Evolutionary conservation across 2,888 invertebrate genomes (phyloP).

Genomic region (Philereme vetulata): DNA sequence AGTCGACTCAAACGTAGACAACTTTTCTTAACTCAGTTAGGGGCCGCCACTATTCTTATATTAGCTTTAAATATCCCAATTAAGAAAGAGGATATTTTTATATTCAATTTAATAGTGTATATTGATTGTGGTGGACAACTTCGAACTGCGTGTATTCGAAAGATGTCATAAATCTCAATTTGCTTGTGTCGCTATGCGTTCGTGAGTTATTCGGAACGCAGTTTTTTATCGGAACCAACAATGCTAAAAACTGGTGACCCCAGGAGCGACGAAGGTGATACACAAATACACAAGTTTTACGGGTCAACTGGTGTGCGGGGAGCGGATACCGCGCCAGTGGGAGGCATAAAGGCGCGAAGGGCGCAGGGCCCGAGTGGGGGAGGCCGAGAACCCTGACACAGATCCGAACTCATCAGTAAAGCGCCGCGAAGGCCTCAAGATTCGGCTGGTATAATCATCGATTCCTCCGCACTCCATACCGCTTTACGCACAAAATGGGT

Average conservation of each 20-base stretch:
- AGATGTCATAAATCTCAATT: conserved; percentile 21
- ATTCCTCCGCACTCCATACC: conserved; percentile 71
- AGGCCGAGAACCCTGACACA: conserved; percentile 80
- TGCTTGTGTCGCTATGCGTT: conserved; percentile 21
- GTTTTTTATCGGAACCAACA: conserved; percentile 35
- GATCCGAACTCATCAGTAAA: conserved; percentile 78
- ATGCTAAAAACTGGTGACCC: conserved; percentile 50
- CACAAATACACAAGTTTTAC: conserved; percentile 75
- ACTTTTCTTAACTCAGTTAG: conserved; percentile 59
- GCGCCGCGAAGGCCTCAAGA: conserved; percentile 73
- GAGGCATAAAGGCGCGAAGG: conserved; percentile 60
- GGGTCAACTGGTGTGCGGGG: conserved; percentile 67
- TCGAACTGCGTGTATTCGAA: conserved; percentile 25
- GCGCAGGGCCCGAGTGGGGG: conserved; percentile 67
- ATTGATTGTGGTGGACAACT: conserved; percentile 12
- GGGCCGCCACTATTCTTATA: conserved; percentile 57
- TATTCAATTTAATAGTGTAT: conserved; percentile 5
- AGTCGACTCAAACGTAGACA: conserved; percentile 59
- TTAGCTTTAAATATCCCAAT: conserved; percentile 20
- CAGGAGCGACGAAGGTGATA: conserved; percentile 64
- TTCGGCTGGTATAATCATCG: conserved; percentile 77
- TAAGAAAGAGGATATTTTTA: conserved; percentile 20
- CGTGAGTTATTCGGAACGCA: conserved; percentile 30
- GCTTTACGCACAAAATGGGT: conserved; percentile 78
- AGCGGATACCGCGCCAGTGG: conserved; percentile 48